A percentile compares a stretch with the other conserved stretches of the same genome.
These are phyloP conservation scores for Myopa tessellatipennis DNA, from an alignment of 2,888 invertebrate species.

Conservation along the genomic window DNA sequence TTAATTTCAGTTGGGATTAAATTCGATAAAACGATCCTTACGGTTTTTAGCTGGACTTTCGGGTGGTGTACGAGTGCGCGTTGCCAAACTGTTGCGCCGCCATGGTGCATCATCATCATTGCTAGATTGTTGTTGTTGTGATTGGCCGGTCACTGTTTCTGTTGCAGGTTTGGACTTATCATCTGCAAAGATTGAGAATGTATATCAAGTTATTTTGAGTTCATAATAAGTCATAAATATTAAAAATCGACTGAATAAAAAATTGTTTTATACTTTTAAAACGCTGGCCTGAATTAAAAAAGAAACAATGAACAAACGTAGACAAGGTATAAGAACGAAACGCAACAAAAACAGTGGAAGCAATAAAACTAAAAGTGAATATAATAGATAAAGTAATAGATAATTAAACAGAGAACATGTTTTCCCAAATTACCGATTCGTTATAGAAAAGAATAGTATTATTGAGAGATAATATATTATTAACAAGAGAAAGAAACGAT, in stretches of 20 bases:
- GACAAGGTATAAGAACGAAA: not conserved
- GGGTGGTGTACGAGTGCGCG: slow-evolving; percentile 70
- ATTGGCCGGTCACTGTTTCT: slow-evolving; percentile 59
- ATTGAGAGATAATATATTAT: too few relatives aligned
- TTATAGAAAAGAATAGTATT: too few relatives aligned
- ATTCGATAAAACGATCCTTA: slow-evolving; percentile 52
- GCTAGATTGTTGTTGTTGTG: slow-evolving; percentile 45
- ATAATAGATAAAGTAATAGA: too few relatives aligned
- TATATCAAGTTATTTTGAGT: not conserved
- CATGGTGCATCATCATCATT: slow-evolving; percentile 74
- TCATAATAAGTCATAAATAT: not conserved
- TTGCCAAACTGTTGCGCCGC: slow-evolving; percentile 74
- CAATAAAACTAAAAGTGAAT: not conserved
- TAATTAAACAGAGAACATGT: too few relatives aligned
- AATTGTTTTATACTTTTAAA: not conserved
- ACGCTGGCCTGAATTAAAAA: slow-evolving; percentile 16
- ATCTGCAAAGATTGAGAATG: slow-evolving; percentile 48
- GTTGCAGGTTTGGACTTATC: slow-evolving; percentile 57
- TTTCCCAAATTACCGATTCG: too few relatives aligned
- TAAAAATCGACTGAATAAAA: not conserved
- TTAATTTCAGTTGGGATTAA: not conserved
- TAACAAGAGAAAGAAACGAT: too few relatives aligned
- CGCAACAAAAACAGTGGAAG: not conserved
- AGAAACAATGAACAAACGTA: not conserved
- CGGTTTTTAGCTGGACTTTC: slow-evolving; percentile 71